Percentiles rank a stretch among this genome's conserved stretches.
Evolutionary conservation across 2,113 vertebrate species (phyloP).

Genomic region (Platysteira castanea): DNA sequence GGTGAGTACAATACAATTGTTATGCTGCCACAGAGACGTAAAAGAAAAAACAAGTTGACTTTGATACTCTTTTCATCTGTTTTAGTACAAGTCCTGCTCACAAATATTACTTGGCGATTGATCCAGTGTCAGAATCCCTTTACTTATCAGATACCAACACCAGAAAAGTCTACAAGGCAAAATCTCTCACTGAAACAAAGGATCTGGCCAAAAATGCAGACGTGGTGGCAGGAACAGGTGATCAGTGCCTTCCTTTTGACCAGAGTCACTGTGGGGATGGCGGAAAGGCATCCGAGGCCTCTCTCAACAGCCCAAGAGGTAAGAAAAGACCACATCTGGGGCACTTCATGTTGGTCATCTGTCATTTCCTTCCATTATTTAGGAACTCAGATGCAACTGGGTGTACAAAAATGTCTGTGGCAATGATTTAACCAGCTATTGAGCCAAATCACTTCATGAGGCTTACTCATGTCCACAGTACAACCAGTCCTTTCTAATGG

Average conservation of each 20-base stretch:
- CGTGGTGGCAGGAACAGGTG: conserved; percentile 94
- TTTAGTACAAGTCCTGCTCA: conserved; percentile 93
- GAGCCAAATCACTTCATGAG: background rate
- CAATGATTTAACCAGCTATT: background rate
- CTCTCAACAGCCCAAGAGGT: conserved; percentile 96
- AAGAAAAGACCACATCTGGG: background rate
- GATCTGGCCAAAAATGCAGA: conserved; percentile 91
- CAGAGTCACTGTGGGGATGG: conserved; percentile 97
- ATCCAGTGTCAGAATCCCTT: conserved; percentile 89
- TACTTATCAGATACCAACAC: conserved; percentile 97
- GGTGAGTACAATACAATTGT: background rate
- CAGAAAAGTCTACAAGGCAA: conserved; percentile 89
- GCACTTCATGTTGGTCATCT: background rate
- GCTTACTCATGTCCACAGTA: background rate
- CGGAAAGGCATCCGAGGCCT: conserved; percentile 87
- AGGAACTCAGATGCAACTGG: background rate
- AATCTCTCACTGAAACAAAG: conserved; percentile 88
- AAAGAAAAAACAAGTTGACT: background rate
- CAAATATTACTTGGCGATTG: conserved; percentile 96
- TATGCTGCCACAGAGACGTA: background rate
- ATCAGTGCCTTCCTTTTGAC: conserved; percentile 96
- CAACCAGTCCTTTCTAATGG: background rate
- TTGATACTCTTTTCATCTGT: conserved; percentile 49
- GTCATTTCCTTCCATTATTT: background rate
- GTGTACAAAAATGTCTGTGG: background rate